These are phyloP conservation scores for Sitta carolinensis DNA, from an alignment of 2,797 vertebrate genomes.

Conservation along the genomic window DNA sequence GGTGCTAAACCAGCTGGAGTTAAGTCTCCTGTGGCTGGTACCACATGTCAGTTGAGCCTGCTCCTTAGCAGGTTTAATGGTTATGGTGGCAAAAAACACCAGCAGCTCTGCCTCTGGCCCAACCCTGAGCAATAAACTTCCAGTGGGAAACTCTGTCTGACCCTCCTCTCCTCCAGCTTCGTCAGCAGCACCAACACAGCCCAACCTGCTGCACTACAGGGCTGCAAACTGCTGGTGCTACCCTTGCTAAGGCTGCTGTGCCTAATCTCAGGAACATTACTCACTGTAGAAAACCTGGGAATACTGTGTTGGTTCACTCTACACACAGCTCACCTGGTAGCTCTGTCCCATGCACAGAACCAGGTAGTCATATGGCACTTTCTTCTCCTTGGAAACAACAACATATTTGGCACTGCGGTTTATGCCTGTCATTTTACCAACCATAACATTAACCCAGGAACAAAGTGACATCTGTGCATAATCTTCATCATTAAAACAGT, in stretches of 20 bases:
- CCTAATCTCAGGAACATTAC: neutral
- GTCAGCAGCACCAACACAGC: rapidly evolving
- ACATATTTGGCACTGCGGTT: conserved; percentile 84
- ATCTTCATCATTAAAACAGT: conserved; percentile 85
- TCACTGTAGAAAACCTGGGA: too few species aligned
- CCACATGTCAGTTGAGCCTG: neutral
- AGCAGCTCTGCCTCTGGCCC: neutral
- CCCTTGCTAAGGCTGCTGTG: neutral
- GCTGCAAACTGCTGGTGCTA: neutral
- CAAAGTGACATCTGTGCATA: conserved; percentile 82
- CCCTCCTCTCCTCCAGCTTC: neutral
- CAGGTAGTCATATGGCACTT: conserved; percentile 87
- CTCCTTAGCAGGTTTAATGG: neutral
- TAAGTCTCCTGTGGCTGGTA: neutral
- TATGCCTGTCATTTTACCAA: conserved; percentile 88
- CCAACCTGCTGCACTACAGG: neutral
- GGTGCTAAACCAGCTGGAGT: neutral
- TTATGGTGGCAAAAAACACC: neutral
- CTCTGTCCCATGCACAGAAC: conserved; percentile 89
- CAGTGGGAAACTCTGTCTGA: neutral
- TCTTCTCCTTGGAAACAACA: conserved; percentile 72
- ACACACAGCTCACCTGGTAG: conserved; percentile 83
- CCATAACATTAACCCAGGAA: conserved; percentile 83
- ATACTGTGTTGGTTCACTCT: too few species aligned
- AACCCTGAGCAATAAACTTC: neutral